Evolutionary conservation across 1,140 invertebrate species (phyloP).

Genomic region (Heliconius eleuchia): DNA sequence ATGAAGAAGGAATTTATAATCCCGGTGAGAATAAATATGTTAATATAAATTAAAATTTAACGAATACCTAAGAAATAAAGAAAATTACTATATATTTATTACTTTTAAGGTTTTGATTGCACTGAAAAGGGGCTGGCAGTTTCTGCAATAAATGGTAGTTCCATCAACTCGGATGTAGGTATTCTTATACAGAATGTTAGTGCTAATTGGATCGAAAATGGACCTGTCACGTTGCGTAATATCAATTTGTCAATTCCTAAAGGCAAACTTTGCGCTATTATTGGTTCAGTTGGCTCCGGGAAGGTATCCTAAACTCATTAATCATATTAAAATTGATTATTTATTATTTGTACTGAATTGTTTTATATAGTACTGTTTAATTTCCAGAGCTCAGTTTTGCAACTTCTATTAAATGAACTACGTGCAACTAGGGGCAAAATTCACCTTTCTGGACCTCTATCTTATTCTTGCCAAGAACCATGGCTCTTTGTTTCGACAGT

Average conservation of each 20-base stretch:
- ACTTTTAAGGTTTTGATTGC: constrained; percentile 65
- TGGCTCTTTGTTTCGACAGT: constrained; percentile 89
- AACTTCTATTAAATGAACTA: constrained; percentile 88
- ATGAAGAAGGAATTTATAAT: constrained; percentile 71
- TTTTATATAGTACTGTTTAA: not conserved
- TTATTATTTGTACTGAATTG: not conserved
- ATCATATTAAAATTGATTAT: not conserved
- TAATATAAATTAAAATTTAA: not conserved
- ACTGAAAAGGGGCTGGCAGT: constrained; percentile 63
- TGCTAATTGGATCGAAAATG: constrained; percentile 83
- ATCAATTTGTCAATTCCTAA: constrained; percentile 84
- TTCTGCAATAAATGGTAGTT: constrained; percentile 39
- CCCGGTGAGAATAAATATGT: constrained; percentile 46
- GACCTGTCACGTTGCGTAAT: constrained; percentile 80
- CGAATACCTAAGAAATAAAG: not conserved
- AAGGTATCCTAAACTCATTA: constrained; percentile 82
- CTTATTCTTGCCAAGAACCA: constrained; percentile 89
- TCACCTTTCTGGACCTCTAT: constrained; percentile 84
- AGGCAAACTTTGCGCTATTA: constrained; percentile 88
- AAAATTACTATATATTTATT: not conserved
- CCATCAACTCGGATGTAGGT: constrained; percentile 59
- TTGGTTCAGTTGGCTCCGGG: constrained; percentile 90
- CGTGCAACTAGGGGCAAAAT: constrained; percentile 84
- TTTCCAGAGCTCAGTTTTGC: constrained; percentile 86
- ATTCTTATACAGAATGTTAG: constrained; percentile 73